Conservation (phyloP, 2,888 invertebrate species). For the Carterocephalus palaemon region DNA sequence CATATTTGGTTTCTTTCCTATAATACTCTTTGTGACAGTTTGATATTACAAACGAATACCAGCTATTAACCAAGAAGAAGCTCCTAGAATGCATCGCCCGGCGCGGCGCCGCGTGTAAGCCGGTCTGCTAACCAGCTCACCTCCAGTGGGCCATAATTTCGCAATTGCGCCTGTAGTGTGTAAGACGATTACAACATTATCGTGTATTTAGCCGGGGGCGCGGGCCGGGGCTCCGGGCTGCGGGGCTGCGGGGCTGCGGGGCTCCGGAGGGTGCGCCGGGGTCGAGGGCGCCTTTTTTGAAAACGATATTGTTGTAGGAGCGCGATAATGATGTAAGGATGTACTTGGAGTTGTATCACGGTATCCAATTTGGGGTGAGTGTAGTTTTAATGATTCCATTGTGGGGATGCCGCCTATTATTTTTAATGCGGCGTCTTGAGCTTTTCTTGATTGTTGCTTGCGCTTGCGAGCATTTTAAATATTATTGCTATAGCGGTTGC, state of each 20-base stretch:
- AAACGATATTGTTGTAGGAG: constrained; percentile 54
- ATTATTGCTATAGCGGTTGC: constrained; percentile 5
- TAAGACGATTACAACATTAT: constrained; percentile 34
- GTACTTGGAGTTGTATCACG: constrained; percentile 37
- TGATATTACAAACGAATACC: no score
- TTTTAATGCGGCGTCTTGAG: constrained; percentile 30
- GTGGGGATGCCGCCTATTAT: constrained; percentile 24
- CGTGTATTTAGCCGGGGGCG: constrained; percentile 42
- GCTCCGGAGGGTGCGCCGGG: constrained; percentile 26
- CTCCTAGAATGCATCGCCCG: no score
- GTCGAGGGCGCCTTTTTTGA: constrained; percentile 45
- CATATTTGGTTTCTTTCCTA: no score
- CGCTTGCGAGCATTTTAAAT: constrained; percentile 11
- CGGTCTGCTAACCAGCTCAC: constrained; percentile 21
- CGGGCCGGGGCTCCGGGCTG: constrained; percentile 22
- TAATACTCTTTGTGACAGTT: no score
- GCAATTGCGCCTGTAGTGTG: constrained; percentile 28
- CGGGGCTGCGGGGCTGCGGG: constrained; percentile 39
- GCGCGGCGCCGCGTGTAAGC: not conserved
- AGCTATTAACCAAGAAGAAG: no score
- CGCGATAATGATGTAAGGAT: constrained; percentile 44
- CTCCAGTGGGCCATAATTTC: constrained; percentile 21
- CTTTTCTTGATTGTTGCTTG: constrained; percentile 21
- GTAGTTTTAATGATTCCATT: constrained; percentile 37
- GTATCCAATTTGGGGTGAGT: constrained; percentile 40